Conservation (phyloP, 2,888 invertebrate genomes). For the Byasa hedistus region DNA sequence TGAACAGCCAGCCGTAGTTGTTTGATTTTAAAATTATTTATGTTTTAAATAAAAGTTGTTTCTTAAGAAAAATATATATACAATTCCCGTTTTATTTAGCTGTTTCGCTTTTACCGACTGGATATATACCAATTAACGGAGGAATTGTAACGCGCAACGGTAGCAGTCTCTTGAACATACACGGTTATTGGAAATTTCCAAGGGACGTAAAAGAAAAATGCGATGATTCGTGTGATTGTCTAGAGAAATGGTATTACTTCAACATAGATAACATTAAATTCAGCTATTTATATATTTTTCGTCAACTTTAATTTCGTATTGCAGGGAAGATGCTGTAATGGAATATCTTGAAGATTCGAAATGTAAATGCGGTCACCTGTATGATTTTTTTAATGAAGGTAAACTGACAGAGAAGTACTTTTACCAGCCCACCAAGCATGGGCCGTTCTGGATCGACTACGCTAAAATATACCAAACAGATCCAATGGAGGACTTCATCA, state of each 20-base stretch:
- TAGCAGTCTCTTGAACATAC: constrained; percentile 44
- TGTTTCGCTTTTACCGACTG: constrained; percentile 54
- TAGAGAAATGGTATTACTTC: constrained; percentile 52
- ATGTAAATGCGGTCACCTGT: constrained; percentile 66
- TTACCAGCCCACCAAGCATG: constrained; percentile 52
- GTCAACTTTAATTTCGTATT: constrained; percentile 15
- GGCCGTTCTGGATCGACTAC: constrained; percentile 54
- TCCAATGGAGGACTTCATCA: constrained; percentile 63
- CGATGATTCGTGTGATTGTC: constrained; percentile 55
- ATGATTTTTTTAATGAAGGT: constrained; percentile 54
- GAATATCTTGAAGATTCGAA: constrained; percentile 53
- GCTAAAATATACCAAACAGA: constrained; percentile 65
- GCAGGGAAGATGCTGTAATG: constrained; percentile 55
- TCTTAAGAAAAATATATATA: background rate
- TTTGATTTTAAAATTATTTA: too few species aligned
- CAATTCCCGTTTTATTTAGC: constrained; percentile 37
- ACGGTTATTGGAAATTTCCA: constrained; percentile 58
- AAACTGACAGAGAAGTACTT: constrained; percentile 57
- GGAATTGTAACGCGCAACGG: constrained; percentile 42
- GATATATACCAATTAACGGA: constrained; percentile 58
- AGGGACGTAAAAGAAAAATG: constrained; percentile 45
- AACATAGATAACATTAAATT: background rate
- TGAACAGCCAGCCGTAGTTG: too few species aligned
- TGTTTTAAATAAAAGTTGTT: too few species aligned
- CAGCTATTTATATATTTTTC: background rate